Evolutionary conservation across 2,113 vertebrate genomes (phyloP).

Genomic region (Dunckerocampus dactyliophorus): DNA sequence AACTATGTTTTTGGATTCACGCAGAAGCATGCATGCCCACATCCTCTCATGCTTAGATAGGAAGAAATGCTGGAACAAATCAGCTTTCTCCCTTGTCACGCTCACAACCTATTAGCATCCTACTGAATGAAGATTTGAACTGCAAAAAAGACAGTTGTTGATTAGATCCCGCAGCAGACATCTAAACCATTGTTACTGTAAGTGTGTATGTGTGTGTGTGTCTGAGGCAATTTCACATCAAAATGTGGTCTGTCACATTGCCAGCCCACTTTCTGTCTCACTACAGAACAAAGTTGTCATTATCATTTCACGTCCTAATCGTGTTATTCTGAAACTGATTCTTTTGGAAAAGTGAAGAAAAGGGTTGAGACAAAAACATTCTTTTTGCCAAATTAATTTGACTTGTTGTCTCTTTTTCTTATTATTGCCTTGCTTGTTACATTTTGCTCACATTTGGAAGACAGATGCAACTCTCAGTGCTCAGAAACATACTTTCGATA

Average conservation of each 20-base stretch:
- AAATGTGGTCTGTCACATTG: constrained; percentile 35
- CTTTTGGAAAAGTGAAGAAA: constrained; percentile 39
- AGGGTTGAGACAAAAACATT: constrained; percentile 35
- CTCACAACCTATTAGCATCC: constrained; percentile 57
- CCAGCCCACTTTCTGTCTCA: constrained; percentile 34
- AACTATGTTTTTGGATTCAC: background rate
- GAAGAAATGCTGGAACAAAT: constrained; percentile 48
- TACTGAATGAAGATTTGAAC: constrained; percentile 64
- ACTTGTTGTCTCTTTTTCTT: background rate
- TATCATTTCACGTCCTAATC: constrained; percentile 56
- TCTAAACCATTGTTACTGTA: constrained; percentile 54
- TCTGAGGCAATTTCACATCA: constrained; percentile 54
- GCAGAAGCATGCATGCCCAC: constrained; percentile 5
- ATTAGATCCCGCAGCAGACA: constrained; percentile 57
- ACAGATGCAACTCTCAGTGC: background rate
- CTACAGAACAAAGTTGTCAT: constrained; percentile 47
- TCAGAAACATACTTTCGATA: background rate
- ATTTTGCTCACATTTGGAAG: background rate
- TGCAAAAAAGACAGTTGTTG: constrained; percentile 60
- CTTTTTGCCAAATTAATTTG: constrained; percentile 22
- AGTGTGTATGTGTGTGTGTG: constrained; percentile 16
- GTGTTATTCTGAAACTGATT: constrained; percentile 44
- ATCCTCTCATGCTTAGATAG: constrained; percentile 33
- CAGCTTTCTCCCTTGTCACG: constrained; percentile 48
- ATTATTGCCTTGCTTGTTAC: background rate